Percentiles rank a stretch among this genome's conserved stretches.
phyloP scores from a whole-genome alignment of 2,888 invertebrate species.

The Patella ulyssiponensis region DNA sequence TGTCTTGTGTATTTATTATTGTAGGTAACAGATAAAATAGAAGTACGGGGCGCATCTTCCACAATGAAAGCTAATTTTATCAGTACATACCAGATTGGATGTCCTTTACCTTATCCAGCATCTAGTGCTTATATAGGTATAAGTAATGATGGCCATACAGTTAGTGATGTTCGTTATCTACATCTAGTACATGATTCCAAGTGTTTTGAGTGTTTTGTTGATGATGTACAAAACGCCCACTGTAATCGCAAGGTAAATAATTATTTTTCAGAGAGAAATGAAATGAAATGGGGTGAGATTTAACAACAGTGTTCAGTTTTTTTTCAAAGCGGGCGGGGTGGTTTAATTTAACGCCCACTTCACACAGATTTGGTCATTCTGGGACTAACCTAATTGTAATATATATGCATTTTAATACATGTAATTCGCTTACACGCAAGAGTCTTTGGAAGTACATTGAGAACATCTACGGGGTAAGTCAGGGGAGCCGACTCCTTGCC shows the following conservation, averaged over 20 bases:
- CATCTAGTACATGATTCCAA: constrained; percentile 49
- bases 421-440: too few species aligned
- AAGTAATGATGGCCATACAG: constrained; percentile 48
- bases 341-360: too few species aligned
- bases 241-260: constrained; percentile 39
- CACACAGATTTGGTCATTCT: too few species aligned
- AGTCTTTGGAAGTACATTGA: background rate
- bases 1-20: background rate
- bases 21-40: constrained; percentile 36
- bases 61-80: constrained; percentile 39
- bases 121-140: constrained; percentile 46
- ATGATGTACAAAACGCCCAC: constrained; percentile 28
- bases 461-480: background rate
- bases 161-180: constrained; percentile 37
- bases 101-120: constrained; percentile 40
- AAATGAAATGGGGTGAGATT: background rate
- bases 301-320: background rate
- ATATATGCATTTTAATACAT: too few species aligned
- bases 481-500: too few species aligned
- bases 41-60: constrained; percentile 19
- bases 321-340: background rate
- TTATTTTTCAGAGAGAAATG: background rate
- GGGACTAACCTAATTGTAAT: too few species aligned
- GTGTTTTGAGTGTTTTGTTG: constrained; percentile 46
- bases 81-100: constrained; percentile 50